phyloP scores from a whole-genome alignment of 2,113 vertebrate species.

The Laticauda colubrina region DNA sequence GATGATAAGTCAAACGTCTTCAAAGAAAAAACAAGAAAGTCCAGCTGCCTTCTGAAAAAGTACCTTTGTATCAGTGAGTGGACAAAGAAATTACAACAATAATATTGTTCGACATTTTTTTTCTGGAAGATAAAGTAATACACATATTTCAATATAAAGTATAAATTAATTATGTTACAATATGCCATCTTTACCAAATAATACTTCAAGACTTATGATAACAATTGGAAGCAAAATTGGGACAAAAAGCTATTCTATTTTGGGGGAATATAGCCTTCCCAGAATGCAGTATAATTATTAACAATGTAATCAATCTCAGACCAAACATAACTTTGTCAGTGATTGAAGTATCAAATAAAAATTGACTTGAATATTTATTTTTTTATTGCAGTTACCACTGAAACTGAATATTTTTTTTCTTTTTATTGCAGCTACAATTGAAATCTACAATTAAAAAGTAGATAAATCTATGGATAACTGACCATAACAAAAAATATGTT shows the following conservation, averaged over 20 bases:
- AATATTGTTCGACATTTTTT: background rate
- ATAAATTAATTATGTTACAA: background rate
- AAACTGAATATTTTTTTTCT: background rate
- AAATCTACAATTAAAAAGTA: background rate
- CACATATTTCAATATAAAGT: background rate
- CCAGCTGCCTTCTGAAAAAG: too few relatives aligned
- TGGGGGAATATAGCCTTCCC: background rate
- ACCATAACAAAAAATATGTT: background rate
- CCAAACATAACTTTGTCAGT: background rate
- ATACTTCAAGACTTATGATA: background rate
- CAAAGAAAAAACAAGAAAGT: too few relatives aligned
- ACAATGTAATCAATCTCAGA: background rate
- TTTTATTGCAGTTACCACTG: background rate
- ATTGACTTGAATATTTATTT: background rate
- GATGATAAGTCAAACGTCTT: too few relatives aligned
- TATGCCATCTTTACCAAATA: constrained; percentile 2
- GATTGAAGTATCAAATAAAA: background rate
- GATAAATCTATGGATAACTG: background rate
- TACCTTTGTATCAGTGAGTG: background rate
- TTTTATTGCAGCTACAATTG: background rate
- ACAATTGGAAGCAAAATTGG: too few relatives aligned
- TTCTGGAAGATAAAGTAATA: background rate
- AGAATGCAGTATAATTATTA: background rate
- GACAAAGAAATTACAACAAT: background rate
- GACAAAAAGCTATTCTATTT: background rate